Percentiles rank a stretch among this genome's conserved stretches.
phyloP scores from a whole-genome alignment of 2,113 vertebrate genomes.

The Bungarus multicinctus region DNA sequence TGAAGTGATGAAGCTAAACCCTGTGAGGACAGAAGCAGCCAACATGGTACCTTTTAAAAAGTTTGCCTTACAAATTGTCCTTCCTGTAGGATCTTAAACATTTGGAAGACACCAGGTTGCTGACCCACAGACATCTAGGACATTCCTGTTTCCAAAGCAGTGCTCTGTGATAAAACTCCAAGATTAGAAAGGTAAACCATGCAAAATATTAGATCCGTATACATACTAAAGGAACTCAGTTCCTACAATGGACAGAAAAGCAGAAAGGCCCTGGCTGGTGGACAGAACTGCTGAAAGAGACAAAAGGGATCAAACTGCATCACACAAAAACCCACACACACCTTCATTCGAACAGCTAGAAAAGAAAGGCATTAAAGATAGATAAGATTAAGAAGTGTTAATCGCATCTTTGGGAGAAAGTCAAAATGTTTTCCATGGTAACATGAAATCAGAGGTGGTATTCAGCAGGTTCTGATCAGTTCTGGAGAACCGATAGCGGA shows the following conservation, averaged over 20 bases:
- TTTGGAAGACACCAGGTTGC: not conserved
- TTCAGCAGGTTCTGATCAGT: too few relatives aligned
- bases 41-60: not conserved
- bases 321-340: not conserved
- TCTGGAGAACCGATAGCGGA: too few relatives aligned
- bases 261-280: not conserved
- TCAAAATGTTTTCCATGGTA: not conserved
- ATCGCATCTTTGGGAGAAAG: too few relatives aligned
- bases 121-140: not conserved
- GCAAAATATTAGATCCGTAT: not conserved
- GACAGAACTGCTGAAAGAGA: conserved; percentile 41
- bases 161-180: conserved; percentile 12
- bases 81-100: not conserved
- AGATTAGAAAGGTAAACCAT: not conserved
- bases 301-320: conserved; percentile 29
- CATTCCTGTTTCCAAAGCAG: conserved; percentile 20
- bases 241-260: conserved; percentile 53
- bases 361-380: conserved; percentile 20
- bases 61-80: not conserved
- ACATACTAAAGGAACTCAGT: not conserved
- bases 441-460: not conserved
- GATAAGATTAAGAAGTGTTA: not conserved
- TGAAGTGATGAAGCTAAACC: not conserved
- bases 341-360: not conserved
- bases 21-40: not conserved